Base-by-base conservation (phyloP, 2,113 vertebrate genomes). In the Tupaia chinensis region DNA sequence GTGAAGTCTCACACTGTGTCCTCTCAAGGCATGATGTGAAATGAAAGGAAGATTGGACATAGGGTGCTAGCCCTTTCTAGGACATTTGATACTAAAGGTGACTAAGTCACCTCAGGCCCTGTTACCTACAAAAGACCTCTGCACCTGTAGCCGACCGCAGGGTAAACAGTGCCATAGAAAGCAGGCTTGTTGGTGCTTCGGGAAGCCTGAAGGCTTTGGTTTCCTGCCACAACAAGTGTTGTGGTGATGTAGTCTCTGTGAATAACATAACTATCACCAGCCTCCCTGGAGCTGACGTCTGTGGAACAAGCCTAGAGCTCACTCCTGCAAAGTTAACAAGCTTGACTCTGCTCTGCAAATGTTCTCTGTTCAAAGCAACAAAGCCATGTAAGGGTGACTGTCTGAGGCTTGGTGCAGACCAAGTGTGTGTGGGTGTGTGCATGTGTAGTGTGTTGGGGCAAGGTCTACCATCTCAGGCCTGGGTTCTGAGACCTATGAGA, bases 1-100 rank as follows among this genome's bases (percentile, higher is more conserved):
- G 88, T 89, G 66, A 94, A 86, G 69, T 85, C 83, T 93, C 91
- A 7, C n/a, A 19, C 76, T 17, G 91, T 7, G 79, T 77, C 74
- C 66, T 94, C 76, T 65, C 66, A 69, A 23, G 1, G 34, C 53
- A 14, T 69, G 74, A 22, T 9, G 1, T 23, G 61, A 94, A 76
- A 91, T 97, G 70, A 96, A 86, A 95, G 83, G n/a, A 85, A n/a
- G 70, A 44, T 20, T 53, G 80, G 70, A 54, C 5, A 3, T 5
- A 44, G 82, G 53, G 68, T 29, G 53, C 32, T 60, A 29, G 81
- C 34, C 69, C 23, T 85, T 95, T n/a, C 17, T 54, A 94, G 76
- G 70, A 44, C 82, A 14, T 20, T 65, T 23, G 87, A 56, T 90
- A 32, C 16, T 22, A 61, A 80, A 74, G 85, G 61, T 86, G 61